Percentiles rank a stretch among this genome's conserved stretches.
Evolutionary conservation across 2,113 vertebrate genomes (phyloP).

Genomic region (Calyptommatus sinebrachiatus): DNA sequence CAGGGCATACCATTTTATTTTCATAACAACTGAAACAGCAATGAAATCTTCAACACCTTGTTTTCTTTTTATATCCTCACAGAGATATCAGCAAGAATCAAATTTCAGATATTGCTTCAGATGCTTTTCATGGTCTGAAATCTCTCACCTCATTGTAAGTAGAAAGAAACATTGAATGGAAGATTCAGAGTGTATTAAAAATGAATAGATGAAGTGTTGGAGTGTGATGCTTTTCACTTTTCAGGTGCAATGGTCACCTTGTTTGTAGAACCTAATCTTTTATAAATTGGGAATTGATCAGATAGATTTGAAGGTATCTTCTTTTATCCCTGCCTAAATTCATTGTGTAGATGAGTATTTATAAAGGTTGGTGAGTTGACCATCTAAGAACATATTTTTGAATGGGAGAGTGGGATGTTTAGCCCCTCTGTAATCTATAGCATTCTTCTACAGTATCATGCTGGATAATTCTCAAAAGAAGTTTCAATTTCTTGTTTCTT

Average conservation of each 20-base stretch:
- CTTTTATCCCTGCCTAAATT: conserved; percentile 61
- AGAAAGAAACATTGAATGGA: conserved; percentile 32
- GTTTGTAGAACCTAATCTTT: conserved; percentile 69
- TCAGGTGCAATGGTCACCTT: conserved; percentile 60
- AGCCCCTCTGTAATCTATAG: not conserved
- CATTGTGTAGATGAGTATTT: conserved; percentile 58
- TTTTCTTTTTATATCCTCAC: conserved; percentile 56
- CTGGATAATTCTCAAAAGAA: no score
- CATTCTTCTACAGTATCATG: no score
- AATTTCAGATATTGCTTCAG: conserved; percentile 92
- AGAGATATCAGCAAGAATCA: conserved; percentile 99
- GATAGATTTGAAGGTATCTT: conserved; percentile 44
- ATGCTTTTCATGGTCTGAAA: conserved; percentile 94
- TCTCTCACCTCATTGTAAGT: conserved; percentile 98
- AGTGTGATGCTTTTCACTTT: conserved; percentile 58
- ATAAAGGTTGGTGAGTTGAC: conserved; percentile 52
- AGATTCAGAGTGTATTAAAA: conserved; percentile 41
- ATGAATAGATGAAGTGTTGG: conserved; percentile 47
- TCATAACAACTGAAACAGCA: no score
- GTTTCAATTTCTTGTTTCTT: no score
- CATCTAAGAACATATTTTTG: not conserved
- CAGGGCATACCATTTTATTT: no score
- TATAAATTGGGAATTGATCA: conserved; percentile 64
- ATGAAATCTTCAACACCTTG: conserved; percentile 2
- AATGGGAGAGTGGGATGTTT: no score